Evolutionary conservation across 2,888 invertebrate species (phyloP).

Genomic region (Sthenelais limicola): DNA sequence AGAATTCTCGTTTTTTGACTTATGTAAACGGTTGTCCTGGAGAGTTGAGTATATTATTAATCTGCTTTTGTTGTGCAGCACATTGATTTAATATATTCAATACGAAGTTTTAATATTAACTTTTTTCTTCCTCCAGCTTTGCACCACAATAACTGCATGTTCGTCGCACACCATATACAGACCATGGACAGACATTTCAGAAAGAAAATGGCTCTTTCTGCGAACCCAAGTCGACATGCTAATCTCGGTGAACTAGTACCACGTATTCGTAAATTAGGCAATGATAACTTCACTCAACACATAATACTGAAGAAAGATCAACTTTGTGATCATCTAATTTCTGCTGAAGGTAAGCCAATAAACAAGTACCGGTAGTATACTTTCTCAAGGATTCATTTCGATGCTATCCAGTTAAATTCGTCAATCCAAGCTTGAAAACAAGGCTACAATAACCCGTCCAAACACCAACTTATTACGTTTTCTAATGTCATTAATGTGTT

Average conservation of each 20-base stretch:
- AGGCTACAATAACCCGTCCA: too few species aligned
- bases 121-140: conserved; percentile 43
- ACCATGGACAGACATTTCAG: conserved; percentile 49
- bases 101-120: conserved; percentile 44
- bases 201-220: conserved; percentile 40
- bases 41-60: too few species aligned
- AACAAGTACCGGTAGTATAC: too few species aligned
- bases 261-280: conserved; percentile 46
- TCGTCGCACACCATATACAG: conserved; percentile 52
- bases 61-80: too few species aligned
- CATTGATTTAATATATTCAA: conserved; percentile 44
- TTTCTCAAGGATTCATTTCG: too few species aligned
- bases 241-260: conserved; percentile 48
- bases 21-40: too few species aligned
- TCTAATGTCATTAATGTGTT: too few species aligned
- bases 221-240: conserved; percentile 13
- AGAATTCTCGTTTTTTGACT: too few species aligned
- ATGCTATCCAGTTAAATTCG: too few species aligned
- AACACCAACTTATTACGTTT: too few species aligned
- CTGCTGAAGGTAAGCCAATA: conserved; percentile 44
- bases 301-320: conserved; percentile 46
- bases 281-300: conserved; percentile 50
- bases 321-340: conserved; percentile 44
- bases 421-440: too few species aligned
- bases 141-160: conserved; percentile 55